Evolutionary conservation across 37 sponge, comb jelly and placozoan species (phyloP), one percentile per base, ranked within the genome.

Genomic region (Ephydatia muelleri): DNA sequence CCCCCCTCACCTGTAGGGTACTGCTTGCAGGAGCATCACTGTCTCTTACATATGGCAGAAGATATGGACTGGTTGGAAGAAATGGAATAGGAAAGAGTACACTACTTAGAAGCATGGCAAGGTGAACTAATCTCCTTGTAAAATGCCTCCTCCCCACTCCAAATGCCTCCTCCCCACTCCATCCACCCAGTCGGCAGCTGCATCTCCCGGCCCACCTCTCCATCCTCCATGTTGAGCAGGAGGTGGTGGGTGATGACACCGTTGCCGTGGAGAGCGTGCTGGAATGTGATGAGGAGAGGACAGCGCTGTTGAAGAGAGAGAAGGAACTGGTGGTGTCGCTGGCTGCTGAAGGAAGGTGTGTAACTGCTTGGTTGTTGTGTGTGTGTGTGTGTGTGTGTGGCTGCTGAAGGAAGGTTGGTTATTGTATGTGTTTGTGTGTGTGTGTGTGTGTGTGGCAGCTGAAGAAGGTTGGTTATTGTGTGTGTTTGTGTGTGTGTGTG

Each of bases 21-120:
- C 83, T 95, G 37, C 49, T 95, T 68, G 48, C 87, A n/a, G 73
- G 71, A 79, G 90, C 93, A 0, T 49, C 76, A 5, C 65, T 95
- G 48, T 70, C 25, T 80, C 37, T 91, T 21, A n/a, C 38, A 2
- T 78, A 48, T 73, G 86, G 88, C 1, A 49, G 85, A 32, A 85
- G 94, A 25, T 96, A 96, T 85, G 97, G 97, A 13, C 49, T 96
- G n/a, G 97, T 96, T 19, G 97, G 97, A 72, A 75, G 97, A 31
- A 96, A 96, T 85, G 97, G 97, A 25, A 64, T 87, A 28, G 96
- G 96, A 22, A 96, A 96, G 82, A 83, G 90, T 6, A 96, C 94
- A 0, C 84, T 96, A 77, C 84, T 96, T 34, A 47, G 87, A 35
- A 83, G 92, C 34, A 88, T 96, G 30, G 85, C 95, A 26, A 72